Evolutionary conservation across 2,797 vertebrate genomes (phyloP).

Genomic region (Chiroxiphia lanceolata): DNA sequence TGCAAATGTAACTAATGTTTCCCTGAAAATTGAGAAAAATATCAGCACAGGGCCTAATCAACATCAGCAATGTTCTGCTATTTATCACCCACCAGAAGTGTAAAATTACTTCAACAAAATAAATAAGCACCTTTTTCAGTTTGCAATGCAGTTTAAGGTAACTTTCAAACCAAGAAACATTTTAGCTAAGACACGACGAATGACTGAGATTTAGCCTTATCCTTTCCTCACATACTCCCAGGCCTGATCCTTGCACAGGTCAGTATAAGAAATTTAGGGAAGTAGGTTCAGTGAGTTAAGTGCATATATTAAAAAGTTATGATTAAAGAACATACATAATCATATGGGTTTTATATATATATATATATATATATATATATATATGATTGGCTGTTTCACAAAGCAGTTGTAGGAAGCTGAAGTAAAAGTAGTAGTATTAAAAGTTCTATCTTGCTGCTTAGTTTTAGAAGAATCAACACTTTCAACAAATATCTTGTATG

Average conservation of each 20-base stretch:
- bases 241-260: background rate
- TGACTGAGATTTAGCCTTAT: background rate
- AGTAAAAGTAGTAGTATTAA: background rate
- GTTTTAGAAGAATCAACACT: background rate
- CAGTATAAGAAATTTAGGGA: background rate
- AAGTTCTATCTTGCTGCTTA: background rate
- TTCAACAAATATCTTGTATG: background rate
- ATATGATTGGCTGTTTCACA: background rate
- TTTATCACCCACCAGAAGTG: constrained; percentile 10
- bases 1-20: constrained; percentile 58
- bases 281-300: background rate
- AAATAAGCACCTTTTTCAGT: background rate
- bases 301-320: background rate
- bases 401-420: background rate
- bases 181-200: background rate
- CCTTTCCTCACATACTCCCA: background rate
- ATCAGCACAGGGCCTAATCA: constrained; percentile 13
- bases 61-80: background rate
- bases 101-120: constrained; percentile 14
- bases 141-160: background rate
- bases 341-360: background rate
- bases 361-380: background rate
- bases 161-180: background rate
- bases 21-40: constrained; percentile 44
- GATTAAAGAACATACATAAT: background rate